Base-by-base conservation (phyloP, 2,113 vertebrate species). In the Micronisus gabar region DNA sequence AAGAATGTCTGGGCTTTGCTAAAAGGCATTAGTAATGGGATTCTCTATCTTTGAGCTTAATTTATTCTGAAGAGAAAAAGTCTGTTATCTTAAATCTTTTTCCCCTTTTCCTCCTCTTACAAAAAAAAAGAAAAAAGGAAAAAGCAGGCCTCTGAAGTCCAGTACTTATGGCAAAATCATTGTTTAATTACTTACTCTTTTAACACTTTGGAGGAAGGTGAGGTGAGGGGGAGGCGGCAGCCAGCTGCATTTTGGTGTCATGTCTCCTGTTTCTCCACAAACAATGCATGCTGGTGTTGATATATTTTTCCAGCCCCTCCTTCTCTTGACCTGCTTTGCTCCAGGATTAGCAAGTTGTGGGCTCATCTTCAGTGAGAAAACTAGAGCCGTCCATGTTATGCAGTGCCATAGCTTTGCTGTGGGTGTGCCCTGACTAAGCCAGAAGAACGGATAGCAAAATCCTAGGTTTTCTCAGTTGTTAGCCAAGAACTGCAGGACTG, bases 11-110 rank as follows among this genome's bases (percentile, higher is more conserved):
- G 90, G 94, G 96, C 96, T 98, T 98, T 98, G 97, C 98, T 98
- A 98, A 98, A 98, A 98, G 98, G 97, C 98, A 97, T 96, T 98
- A 97, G 97, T 98, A 98, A 98, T 98, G 96, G 98, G 96, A 98
- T 98, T 98, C 97, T 98, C 97, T 98, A 96, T 98, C 97, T 98
- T 97, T 92, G 87, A 97, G 97, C 95, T 98, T 98, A 98, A 98
- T 98, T 98, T 98, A 98, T 98, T 98, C 98, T 97, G 97, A 98
- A 96, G 97, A 98, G 97, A 98, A 98, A 98, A 98, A 96, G 94
- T 97, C 97, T 95, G 98, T 98, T 98, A 98, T 98, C 98, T 98
- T 98, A 98, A 98, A 98, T 98, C 97, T 98, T 90, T 97, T 96
- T 52, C 79, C 91, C 95, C 88, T 95, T 94, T 96, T 82, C 63